Evolutionary conservation across 1,140 invertebrate species (phyloP).

Genomic region (Macrobrachium rosenbergii): DNA sequence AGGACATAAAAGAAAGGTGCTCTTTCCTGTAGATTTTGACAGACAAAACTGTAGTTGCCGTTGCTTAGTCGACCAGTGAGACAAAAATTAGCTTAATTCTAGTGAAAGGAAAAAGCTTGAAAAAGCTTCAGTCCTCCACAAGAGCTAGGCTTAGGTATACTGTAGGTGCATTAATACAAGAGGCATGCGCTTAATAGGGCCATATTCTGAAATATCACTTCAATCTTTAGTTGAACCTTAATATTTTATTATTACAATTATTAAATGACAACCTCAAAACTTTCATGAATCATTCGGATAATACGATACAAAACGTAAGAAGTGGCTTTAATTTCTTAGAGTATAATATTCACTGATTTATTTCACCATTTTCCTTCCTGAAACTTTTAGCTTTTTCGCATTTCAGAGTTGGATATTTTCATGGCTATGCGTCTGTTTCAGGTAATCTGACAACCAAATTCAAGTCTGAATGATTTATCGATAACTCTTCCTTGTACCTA

Average conservation of each 20-base stretch:
- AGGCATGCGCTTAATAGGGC: slow-evolving; percentile 59
- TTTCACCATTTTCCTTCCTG: background rate
- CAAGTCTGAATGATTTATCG: too few relatives aligned
- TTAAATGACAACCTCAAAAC: background rate
- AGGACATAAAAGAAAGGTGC: slow-evolving; percentile 37
- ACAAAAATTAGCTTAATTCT: background rate
- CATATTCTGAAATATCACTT: slow-evolving; percentile 54
- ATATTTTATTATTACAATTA: background rate
- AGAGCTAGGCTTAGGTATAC: background rate
- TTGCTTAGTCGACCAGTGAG: slow-evolving; percentile 55
- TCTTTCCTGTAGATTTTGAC: slow-evolving; percentile 41
- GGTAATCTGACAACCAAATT: too few relatives aligned
- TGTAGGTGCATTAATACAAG: slow-evolving; percentile 50
- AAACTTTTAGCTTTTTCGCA: background rate
- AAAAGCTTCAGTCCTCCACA: too few relatives aligned
- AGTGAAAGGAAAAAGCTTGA: too few relatives aligned
- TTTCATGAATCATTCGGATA: background rate
- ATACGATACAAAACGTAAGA: too few relatives aligned
- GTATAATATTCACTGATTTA: background rate
- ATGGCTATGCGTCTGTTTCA: too few relatives aligned
- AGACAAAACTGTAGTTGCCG: slow-evolving; percentile 50
- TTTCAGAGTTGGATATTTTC: too few relatives aligned
- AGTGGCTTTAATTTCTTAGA: background rate
- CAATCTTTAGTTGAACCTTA: background rate
- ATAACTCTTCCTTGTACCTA: background rate